Conservation (phyloP, 2,888 invertebrate species). For the Acronicta alni region DNA sequence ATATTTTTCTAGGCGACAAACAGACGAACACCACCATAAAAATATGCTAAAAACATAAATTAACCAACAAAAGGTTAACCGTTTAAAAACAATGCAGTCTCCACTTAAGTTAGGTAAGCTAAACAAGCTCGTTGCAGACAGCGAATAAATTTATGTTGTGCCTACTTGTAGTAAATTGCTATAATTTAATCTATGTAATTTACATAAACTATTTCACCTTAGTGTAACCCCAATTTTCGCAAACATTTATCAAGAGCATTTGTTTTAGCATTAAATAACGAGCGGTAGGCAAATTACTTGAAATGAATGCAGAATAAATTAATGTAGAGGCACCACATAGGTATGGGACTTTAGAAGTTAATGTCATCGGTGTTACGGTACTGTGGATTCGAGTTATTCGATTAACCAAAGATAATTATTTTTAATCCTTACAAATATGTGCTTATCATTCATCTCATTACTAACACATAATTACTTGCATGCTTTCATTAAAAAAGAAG, state of each 20-base stretch:
- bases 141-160: constrained; percentile 30
- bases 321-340: background rate
- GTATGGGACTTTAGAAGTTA: too few relatives aligned
- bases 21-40: too few relatives aligned
- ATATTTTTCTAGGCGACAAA: too few relatives aligned
- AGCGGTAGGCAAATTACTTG: constrained; percentile 32
- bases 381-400: too few relatives aligned
- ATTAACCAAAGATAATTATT: too few relatives aligned
- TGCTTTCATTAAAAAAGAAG: too few relatives aligned
- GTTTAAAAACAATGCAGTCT: constrained; percentile 20
- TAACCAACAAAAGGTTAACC: constrained; percentile 3
- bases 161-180: constrained; percentile 49
- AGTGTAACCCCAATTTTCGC: constrained; percentile 50
- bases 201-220: constrained; percentile 56
- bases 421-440: too few relatives aligned
- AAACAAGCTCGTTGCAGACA: constrained; percentile 44
- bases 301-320: constrained; percentile 1
- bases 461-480: too few relatives aligned
- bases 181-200: constrained; percentile 55
- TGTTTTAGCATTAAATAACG: constrained; percentile 44
- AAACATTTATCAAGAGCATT: constrained; percentile 49
- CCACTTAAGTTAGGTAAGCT: constrained; percentile 12
- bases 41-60: constrained; percentile 1
- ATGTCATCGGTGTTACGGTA: too few relatives aligned
- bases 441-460: too few relatives aligned